These are phyloP conservation scores for Cottus gobio DNA, from an alignment of 2,113 vertebrate genomes.

Conservation along the genomic window DNA sequence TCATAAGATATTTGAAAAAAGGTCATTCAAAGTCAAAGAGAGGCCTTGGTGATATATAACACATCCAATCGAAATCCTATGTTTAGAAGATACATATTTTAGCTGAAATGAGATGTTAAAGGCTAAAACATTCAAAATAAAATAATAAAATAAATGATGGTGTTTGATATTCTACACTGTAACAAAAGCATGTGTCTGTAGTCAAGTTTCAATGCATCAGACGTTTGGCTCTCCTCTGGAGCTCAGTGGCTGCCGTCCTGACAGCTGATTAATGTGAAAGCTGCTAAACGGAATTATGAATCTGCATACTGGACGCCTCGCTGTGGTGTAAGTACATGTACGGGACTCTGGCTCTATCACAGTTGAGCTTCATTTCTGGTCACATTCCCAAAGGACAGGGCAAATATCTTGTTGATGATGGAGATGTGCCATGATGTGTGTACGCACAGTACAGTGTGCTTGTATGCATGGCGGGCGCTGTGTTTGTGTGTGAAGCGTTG, in stretches of 20 bases:
- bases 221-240: conserved; percentile 26
- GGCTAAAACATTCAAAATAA: too few species aligned
- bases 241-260: conserved; percentile 47
- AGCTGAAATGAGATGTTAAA: too few species aligned
- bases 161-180: background rate
- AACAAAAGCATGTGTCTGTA: background rate
- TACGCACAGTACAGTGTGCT: background rate
- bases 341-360: conserved; percentile 35
- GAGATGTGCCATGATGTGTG: conserved; percentile 10
- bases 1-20: background rate
- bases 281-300: conserved; percentile 65
- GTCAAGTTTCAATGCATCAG: background rate
- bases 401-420: conserved; percentile 60
- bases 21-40: background rate
- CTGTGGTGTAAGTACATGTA: conserved; percentile 44
- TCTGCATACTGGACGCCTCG: conserved; percentile 63
- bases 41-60: background rate
- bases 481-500: conserved; percentile 21
- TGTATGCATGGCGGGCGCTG: background rate
- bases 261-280: conserved; percentile 71
- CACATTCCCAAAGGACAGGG: conserved; percentile 62
- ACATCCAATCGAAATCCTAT: background rate
- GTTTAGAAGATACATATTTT: background rate
- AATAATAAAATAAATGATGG: background rate
- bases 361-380: conserved; percentile 37